phyloP scores from a whole-genome alignment of 2,888 invertebrate species.

The Bombylius discolor region DNA sequence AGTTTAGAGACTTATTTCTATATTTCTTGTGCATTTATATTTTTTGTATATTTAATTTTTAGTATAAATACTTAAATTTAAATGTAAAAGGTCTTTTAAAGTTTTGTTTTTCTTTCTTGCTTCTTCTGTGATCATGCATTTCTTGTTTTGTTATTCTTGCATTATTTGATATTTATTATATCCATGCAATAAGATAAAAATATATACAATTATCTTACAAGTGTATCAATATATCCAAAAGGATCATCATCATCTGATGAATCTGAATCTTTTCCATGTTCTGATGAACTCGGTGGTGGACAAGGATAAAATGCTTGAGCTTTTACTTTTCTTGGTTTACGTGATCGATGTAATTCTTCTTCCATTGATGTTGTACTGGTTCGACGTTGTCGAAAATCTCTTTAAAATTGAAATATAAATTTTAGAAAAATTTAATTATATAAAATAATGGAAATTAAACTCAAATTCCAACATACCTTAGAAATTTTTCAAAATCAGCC shows the following conservation, averaged over 20 bases:
- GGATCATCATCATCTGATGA: slow-evolving; percentile 32
- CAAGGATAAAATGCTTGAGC: slow-evolving; percentile 36
- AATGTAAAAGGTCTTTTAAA: too few relatives aligned
- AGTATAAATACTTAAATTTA: too few relatives aligned
- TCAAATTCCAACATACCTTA: slow-evolving; percentile 13
- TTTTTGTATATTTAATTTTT: too few relatives aligned
- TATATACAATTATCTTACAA: slow-evolving; percentile 24
- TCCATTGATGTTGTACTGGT: slow-evolving; percentile 31
- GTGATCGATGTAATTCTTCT: slow-evolving; percentile 27
- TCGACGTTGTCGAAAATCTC: slow-evolving; percentile 31
- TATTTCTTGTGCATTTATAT: too few relatives aligned
- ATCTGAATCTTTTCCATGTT: slow-evolving; percentile 28
- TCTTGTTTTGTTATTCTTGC: too few relatives aligned
- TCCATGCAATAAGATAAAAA: not conserved
- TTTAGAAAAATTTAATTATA: not conserved
- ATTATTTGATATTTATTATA: too few relatives aligned
- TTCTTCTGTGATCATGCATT: too few relatives aligned
- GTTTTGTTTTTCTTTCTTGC: too few relatives aligned
- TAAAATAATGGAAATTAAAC: not conserved
- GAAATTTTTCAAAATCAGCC: slow-evolving; percentile 35
- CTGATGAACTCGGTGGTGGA: slow-evolving; percentile 28
- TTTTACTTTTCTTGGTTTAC: slow-evolving; percentile 27
- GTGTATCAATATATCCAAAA: slow-evolving; percentile 33
- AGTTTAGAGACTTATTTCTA: too few relatives aligned
- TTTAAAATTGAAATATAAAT: slow-evolving; percentile 14